Conservation (phyloP, 2,888 invertebrate species). For the Drosophila bunnanda region DNA sequence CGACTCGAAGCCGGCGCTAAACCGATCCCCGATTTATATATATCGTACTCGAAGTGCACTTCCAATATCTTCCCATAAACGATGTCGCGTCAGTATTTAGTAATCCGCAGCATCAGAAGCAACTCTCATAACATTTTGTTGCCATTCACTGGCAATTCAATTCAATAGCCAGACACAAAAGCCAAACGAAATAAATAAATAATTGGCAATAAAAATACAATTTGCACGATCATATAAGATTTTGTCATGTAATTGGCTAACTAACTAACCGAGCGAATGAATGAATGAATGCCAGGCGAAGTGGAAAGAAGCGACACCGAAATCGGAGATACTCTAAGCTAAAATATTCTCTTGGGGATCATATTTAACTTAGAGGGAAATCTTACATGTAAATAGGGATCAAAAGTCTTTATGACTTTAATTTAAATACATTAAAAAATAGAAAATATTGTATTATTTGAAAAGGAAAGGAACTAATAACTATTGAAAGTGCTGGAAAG, state of each 20-base stretch:
- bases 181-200: conserved; percentile 76
- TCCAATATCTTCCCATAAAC: not conserved
- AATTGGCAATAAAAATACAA: conserved; percentile 80
- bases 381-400: too few species aligned
- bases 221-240: conserved; percentile 78
- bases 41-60: not conserved
- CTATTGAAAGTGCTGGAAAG: not conserved
- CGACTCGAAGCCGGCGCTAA: conserved; percentile 2
- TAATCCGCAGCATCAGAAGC: conserved; percentile 24
- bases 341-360: not conserved
- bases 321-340: conserved; percentile 3
- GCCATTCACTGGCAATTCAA: conserved; percentile 40
- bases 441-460: not conserved
- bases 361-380: not conserved
- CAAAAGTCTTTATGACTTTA: not conserved
- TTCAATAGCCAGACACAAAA: conserved; percentile 44
- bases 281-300: conserved; percentile 34
- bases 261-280: conserved; percentile 52
- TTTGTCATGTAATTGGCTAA: conserved; percentile 70
- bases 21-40: not conserved
- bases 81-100: conserved; percentile 16
- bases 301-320: conserved; percentile 17
- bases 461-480: not conserved
- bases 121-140: conserved; percentile 36
- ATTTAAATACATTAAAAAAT: not conserved